Conservation (phyloP, 2,113 vertebrate genomes). For the Sorex araneus region DNA sequence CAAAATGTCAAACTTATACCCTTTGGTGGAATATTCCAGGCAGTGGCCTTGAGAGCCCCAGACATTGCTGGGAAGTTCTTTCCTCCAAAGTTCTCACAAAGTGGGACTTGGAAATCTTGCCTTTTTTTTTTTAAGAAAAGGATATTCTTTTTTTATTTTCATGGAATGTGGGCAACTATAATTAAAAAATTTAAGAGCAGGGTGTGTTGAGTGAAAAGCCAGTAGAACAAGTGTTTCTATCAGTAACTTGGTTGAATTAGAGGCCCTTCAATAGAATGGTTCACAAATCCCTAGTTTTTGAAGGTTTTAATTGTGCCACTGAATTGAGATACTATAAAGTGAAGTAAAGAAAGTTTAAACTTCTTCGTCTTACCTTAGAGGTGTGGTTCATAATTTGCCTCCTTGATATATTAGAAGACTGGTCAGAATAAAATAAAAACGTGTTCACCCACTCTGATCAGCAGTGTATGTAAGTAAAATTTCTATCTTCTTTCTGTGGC, state of each 20-base stretch:
- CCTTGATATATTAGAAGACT: neutral
- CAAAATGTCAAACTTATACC: too few relatives aligned
- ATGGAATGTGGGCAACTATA: neutral
- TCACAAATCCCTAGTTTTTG: neutral
- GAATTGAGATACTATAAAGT: neutral
- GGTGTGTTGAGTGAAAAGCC: neutral
- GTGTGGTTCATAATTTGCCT: neutral
- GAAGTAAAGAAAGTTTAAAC: neutral
- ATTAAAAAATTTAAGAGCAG: neutral
- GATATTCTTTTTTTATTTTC: neutral
- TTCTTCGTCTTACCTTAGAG: neutral
- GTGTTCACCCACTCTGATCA: neutral
- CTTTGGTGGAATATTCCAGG: too few relatives aligned
- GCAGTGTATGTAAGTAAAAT: neutral
- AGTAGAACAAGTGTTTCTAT: too few relatives aligned
- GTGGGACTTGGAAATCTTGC: too few relatives aligned
- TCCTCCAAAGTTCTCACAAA: neutral
- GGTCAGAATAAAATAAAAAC: conserved; percentile 17
- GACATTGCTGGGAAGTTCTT: too few relatives aligned
- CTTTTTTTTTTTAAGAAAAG: too few relatives aligned
- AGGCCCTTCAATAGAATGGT: neutral
- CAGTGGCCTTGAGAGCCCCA: too few relatives aligned
- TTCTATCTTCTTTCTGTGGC: neutral
- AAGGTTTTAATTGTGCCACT: neutral
- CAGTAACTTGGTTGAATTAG: neutral